Percentiles rank a stretch among this genome's conserved stretches.
Evolutionary conservation across 1,140 invertebrate species (phyloP).

Genomic region (Heliconius nattereri): DNA sequence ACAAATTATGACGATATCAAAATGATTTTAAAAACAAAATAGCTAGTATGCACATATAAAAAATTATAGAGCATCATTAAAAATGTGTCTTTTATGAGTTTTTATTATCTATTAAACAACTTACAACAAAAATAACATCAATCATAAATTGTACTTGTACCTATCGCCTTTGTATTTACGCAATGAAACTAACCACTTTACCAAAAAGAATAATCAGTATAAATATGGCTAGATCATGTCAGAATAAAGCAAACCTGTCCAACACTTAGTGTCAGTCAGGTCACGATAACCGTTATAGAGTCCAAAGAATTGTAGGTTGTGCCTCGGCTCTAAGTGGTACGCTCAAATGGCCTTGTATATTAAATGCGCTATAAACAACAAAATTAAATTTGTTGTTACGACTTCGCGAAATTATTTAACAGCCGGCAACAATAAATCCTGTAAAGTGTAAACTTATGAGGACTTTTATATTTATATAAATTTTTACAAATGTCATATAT

Average conservation of each 20-base stretch:
- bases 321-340: constrained; percentile 29
- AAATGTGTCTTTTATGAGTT: too few relatives aligned
- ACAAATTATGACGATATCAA: neutral
- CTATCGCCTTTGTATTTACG: too few relatives aligned
- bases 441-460: too few relatives aligned
- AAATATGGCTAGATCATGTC: neutral
- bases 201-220: neutral
- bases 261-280: constrained; percentile 16
- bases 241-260: constrained; percentile 21
- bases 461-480: too few relatives aligned
- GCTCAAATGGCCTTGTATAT: constrained; percentile 31
- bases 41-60: too few relatives aligned
- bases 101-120: too few relatives aligned
- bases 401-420: constrained; percentile 18
- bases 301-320: constrained; percentile 33
- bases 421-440: constrained; percentile 18
- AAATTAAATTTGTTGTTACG: constrained; percentile 18
- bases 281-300: constrained; percentile 32
- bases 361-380: constrained; percentile 33
- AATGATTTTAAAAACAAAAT: neutral
- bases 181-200: too few relatives aligned
- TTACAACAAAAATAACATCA: too few relatives aligned
- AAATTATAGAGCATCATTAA: too few relatives aligned
- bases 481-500: neutral
- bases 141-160: too few relatives aligned